Percentiles rank a stretch among this genome's conserved stretches.
Evolutionary conservation across 2,888 invertebrate genomes (phyloP).

Genomic region (Serripes groenlandicus): DNA sequence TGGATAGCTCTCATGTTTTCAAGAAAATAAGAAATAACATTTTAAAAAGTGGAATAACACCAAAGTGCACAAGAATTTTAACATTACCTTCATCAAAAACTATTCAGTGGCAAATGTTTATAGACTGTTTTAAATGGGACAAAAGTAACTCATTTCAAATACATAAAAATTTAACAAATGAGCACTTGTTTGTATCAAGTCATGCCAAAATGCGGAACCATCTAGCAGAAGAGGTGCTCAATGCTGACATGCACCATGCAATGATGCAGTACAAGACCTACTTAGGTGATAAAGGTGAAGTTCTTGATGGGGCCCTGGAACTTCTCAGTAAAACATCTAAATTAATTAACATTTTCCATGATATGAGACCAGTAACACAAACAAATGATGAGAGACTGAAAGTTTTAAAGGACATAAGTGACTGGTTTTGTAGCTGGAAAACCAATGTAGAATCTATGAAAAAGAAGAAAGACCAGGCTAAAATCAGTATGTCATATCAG

Average conservation of each 20-base stretch:
- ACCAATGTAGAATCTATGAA: not conserved
- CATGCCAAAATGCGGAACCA: constrained; percentile 64
- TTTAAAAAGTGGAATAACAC: constrained; percentile 38
- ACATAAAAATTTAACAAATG: constrained; percentile 56
- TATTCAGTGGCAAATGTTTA: constrained; percentile 64
- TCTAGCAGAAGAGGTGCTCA: constrained; percentile 64
- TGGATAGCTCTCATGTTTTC: constrained; percentile 38
- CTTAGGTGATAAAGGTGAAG: constrained; percentile 46
- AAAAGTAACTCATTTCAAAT: constrained; percentile 38
- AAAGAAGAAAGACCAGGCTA: not conserved
- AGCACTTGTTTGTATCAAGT: constrained; percentile 47
- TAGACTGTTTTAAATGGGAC: constrained; percentile 63
- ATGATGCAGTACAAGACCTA: constrained; percentile 42
- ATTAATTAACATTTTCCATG: constrained; percentile 31
- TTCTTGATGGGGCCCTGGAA: constrained; percentile 37
- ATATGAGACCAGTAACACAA: constrained; percentile 26
- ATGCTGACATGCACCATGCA: constrained; percentile 54
- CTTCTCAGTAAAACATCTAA: constrained; percentile 25
- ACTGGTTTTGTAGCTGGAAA: constrained; percentile 38
- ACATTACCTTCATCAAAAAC: constrained; percentile 14
- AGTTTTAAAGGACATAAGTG: not conserved
- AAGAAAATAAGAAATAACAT: constrained; percentile 59
- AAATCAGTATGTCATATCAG: constrained; percentile 25
- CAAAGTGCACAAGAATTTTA: constrained; percentile 34
- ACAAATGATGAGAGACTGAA: constrained; percentile 18